Conservation (phyloP, 2,797 vertebrate species). For the Sternotherus odoratus region DNA sequence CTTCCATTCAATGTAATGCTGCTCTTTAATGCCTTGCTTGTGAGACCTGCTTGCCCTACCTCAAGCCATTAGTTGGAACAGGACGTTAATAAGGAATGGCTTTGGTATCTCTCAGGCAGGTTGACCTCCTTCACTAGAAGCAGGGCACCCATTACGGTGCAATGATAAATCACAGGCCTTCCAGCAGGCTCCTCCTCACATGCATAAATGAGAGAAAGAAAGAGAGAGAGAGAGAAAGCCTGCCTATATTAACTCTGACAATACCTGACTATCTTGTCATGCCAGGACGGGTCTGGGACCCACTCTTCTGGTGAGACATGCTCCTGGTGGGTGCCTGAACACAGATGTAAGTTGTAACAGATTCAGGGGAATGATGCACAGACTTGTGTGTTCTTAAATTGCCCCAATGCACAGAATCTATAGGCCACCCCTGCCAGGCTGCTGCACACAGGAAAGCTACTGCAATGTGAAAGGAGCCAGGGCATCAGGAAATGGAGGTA, state of each 20-base stretch:
- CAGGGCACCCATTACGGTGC: constrained; percentile 79
- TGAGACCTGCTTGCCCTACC: constrained; percentile 80
- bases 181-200: constrained; percentile 76
- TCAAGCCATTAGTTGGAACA: constrained; percentile 82
- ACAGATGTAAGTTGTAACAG: not conserved
- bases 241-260: constrained; percentile 55
- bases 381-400: not conserved
- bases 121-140: constrained; percentile 80
- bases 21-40: constrained; percentile 79
- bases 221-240: not conserved
- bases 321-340: not conserved
- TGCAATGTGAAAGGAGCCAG: not conserved
- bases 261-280: constrained; percentile 55
- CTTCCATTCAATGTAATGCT: constrained; percentile 73
- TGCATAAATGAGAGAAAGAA: constrained; percentile 71
- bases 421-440: not conserved
- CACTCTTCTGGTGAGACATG: not conserved
- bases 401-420: not conserved
- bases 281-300: not conserved
- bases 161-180: constrained; percentile 83
- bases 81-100: constrained; percentile 82
- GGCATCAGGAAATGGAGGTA: not conserved
- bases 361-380: not conserved
- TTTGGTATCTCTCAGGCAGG: constrained; percentile 77
- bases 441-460: not conserved